phyloP scores from a whole-genome alignment of 1,140 invertebrate genomes.

The Drosophila repleta region DNA sequence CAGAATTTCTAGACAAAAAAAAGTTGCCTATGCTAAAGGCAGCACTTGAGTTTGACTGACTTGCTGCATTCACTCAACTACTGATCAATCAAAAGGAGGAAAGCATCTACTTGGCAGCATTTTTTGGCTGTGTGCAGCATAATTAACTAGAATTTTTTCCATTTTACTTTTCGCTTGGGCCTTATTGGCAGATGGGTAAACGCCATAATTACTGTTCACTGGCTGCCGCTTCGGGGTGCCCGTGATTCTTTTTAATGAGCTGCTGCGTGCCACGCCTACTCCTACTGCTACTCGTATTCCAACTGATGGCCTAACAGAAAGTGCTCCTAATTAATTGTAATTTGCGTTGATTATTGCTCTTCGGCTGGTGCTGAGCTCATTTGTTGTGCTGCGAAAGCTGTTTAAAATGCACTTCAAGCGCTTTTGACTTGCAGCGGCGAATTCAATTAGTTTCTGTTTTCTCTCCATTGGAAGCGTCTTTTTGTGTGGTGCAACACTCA shows the following conservation, averaged over 20 bases:
- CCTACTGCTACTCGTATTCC: too few relatives aligned
- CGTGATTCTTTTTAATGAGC: constrained; percentile 58
- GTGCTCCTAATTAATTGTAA: constrained; percentile 75
- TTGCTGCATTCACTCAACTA: not conserved
- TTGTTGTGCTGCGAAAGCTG: constrained; percentile 13
- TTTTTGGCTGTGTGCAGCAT: constrained; percentile 47
- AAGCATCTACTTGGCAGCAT: constrained; percentile 26
- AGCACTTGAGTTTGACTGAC: constrained; percentile 26
- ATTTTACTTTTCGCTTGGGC: not conserved
- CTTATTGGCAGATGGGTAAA: constrained; percentile 23
- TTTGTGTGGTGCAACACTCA: constrained; percentile 24
- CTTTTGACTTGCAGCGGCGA: constrained; percentile 51
- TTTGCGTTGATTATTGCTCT: constrained; percentile 66
- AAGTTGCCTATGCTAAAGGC: too few relatives aligned
- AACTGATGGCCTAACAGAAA: constrained; percentile 14
- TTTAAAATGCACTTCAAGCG: constrained; percentile 60
- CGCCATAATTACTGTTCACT: constrained; percentile 59
- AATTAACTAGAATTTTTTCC: constrained; percentile 58
- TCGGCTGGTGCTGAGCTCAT: not conserved
- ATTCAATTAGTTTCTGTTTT: constrained; percentile 55
- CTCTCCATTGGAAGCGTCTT: constrained; percentile 4
- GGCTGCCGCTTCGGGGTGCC: constrained; percentile 25
- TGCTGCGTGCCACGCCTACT: constrained; percentile 4
- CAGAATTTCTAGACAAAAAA: too few relatives aligned
- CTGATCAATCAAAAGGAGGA: constrained; percentile 18